Base-by-base conservation (phyloP, 37 sponge, comb jelly and placozoan species). In the Ianthella basta region DNA sequence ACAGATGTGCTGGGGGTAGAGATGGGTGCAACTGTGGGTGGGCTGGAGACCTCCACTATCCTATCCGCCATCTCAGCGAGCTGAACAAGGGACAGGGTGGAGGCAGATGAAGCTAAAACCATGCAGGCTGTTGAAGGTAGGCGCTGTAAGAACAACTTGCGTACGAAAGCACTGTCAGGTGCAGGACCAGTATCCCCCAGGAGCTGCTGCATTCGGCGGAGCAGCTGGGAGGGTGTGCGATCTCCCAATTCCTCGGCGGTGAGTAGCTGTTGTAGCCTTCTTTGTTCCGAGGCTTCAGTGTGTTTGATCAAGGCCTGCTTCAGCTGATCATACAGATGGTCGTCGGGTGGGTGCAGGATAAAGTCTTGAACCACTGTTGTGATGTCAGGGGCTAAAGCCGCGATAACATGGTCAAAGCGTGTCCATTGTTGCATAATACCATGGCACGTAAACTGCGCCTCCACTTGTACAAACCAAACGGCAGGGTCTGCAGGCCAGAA, bases 361-460 rank as follows among this genome's bases (percentile, higher is more conserved):
- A 84, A 82, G 72, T 91, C 91, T 8, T 85, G 68, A 37, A 91
- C 75, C 61, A 87, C 88, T 15, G 85, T 84, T 21, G 88, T 88
- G 19, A 83, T 23, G 38, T 90, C 91, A 21, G 83, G 91, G 18
- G 60, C 34, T 5, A 90, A 70, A 0, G 87, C 3, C 6, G 50
- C 50, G 50, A 44, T 8, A 3, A 44, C 8, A 8, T 44, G 50
- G 8, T 44, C 50, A 44, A 44, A 44, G 3, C 8, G 3, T 3
- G 50, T 44, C 8, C 50, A 8, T 8, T 44, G 6, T 3, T 44
- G 3, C 3, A 8, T 44, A 8, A 44, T 44, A 8, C 8, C 8
- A 8, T 8, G 50, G 50, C 6, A 10, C 6, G 50, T 44, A 8
- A 44, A 44, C 50, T 44, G 50, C 6, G 50, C 50, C 8, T 44